Base-by-base conservation (phyloP, 2,888 invertebrate genomes). In the Xylota sylvarum region DNA sequence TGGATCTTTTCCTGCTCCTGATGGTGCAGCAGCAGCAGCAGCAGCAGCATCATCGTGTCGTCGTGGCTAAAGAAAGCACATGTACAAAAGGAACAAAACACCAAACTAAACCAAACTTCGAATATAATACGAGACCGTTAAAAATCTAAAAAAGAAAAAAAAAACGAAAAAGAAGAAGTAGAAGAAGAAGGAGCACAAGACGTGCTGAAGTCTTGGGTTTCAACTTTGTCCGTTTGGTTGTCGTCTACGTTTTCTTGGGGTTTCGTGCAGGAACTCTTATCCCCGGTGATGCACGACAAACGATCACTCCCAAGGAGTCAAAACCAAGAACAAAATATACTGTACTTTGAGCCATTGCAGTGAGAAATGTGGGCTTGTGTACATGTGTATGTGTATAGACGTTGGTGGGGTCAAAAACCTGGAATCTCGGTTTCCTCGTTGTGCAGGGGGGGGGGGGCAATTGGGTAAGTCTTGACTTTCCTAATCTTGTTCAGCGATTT, bases 281-380 rank as follows among this genome's bases (percentile, higher is more conserved):
- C 77, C 86, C 60, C 78, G 56, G 46, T 86, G 82, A 86, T 81
- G 86, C 82, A 86, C 86, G 86, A 86, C 86, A 81, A 86, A 86
- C 86, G 86, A 86, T 86, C 86, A 86, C 73, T 86, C 81, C 67
- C 55, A 82, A 86, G 82, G 86, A 86, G 86, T 86, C 78, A 82
- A 60, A 60, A 48, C 72, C 40, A 70, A 76, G 65, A 72, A 80
- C 65, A 48, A 82, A 81, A 73, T 58, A 76, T 32, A 48, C 77
- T 58, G 77, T 74, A 84, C 62, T 73, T 78, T 73, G 67, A 73
- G 73, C 48, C 69, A 73, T 35, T 23, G 43, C 69, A 50, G 12
- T 37, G 32, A 40, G 3, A 62, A 27, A 12, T 56, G 43, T 60
- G 27, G n/a, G n/a, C n/a, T n/a, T 40, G 48, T 48, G n/a, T 69